Evolutionary conservation across 1,140 invertebrate species (phyloP).

Genomic region (Oscheius sp.): DNA sequence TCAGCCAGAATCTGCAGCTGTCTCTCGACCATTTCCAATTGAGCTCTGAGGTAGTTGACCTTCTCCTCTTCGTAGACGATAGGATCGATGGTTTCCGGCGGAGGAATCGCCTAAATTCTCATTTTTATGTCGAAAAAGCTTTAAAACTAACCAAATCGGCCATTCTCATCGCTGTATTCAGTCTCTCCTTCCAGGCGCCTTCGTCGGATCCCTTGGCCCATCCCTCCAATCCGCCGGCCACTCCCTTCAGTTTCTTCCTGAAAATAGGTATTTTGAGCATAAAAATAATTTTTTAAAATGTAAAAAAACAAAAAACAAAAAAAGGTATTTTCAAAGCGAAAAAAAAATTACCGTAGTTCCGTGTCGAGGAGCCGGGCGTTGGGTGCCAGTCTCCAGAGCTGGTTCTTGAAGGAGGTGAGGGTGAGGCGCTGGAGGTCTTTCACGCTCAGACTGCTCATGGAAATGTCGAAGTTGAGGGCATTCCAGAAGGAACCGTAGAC

Average conservation of each 20-base stretch:
- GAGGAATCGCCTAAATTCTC: conserved; percentile 16
- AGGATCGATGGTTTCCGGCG: conserved; percentile 36
- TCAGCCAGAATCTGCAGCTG: conserved; percentile 27
- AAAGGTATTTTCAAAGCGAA: too few species aligned
- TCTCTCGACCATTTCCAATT: conserved; percentile 26
- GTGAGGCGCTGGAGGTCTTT: conserved; percentile 16
- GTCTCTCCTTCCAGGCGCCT: background rate
- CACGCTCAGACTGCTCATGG: conserved; percentile 5
- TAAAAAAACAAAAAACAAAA: too few species aligned
- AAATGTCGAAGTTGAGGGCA: conserved; percentile 1
- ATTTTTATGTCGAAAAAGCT: background rate
- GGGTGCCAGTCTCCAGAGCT: conserved; percentile 11
- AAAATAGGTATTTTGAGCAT: background rate
- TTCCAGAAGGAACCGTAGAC: background rate
- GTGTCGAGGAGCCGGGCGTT: background rate
- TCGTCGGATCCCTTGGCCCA: background rate
- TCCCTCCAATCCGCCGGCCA: background rate
- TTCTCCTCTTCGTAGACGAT: conserved; percentile 38
- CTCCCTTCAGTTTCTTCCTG: background rate
- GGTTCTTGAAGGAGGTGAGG: conserved; percentile 2
- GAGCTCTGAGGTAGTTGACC: background rate
- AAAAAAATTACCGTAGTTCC: background rate
- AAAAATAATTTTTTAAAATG: too few species aligned
- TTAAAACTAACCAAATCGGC: background rate
- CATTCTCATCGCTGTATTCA: background rate